Evolutionary conservation across 2,113 vertebrate species (phyloP).

Genomic region (Elachura formosa): DNA sequence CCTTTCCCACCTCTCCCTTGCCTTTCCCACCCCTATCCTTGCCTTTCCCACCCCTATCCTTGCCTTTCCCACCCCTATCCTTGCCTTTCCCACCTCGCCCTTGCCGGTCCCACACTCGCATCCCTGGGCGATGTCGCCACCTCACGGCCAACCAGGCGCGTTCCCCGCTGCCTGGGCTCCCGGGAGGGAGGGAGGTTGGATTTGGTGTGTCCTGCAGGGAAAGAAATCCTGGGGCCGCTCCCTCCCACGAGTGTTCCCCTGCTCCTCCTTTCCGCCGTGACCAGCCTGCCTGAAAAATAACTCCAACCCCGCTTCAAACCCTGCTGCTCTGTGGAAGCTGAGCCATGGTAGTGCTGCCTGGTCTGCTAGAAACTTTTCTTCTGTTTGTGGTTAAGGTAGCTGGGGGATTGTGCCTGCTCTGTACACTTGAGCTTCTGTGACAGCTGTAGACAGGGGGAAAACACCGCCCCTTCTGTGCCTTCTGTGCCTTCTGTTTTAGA

Average conservation of each 20-base stretch:
- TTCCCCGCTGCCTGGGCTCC: neutral
- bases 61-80: neutral
- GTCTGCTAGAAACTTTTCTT: neutral
- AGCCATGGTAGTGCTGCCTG: neutral
- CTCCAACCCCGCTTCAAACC: fast-evolving
- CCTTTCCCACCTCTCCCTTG: fast-evolving
- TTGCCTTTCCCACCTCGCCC: neutral
- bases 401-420: neutral
- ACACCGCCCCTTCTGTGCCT: neutral
- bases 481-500: neutral
- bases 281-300: neutral
- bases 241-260: too few relatives aligned
- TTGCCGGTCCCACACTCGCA: neutral
- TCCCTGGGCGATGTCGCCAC: neutral
- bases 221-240: too few relatives aligned
- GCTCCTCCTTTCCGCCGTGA: neutral
- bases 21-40: neutral
- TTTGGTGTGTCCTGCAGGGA: neutral
- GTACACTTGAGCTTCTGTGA: neutral
- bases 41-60: fast-evolving
- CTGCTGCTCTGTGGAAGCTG: neutral
- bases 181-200: neutral
- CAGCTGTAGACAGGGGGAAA: neutral
- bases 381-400: neutral
- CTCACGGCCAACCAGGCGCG: neutral